Evolutionary conservation across 1,140 invertebrate genomes (phyloP), one percentile per base, ranked within the genome.

Genomic region (Drosophila nebulosa): DNA sequence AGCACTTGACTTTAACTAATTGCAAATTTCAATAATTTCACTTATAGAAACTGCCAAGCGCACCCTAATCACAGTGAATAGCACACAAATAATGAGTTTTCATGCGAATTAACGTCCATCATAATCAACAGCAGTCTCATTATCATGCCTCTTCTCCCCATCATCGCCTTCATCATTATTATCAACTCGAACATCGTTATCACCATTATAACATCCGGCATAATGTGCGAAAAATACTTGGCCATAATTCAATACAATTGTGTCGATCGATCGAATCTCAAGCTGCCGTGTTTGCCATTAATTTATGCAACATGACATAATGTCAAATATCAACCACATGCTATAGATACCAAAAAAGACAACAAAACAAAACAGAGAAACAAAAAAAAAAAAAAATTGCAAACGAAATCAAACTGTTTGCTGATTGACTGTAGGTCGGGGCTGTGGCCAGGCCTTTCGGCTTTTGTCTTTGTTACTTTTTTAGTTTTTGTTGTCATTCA

Each of bases 1-100:
- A 73, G 64, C 61, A 70, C 72, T 83, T 56, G 32, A 21, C 35
- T 51, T 78, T 53, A 52, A 63, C 73, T 89, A 89, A 89, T 89
- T 85, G 86, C 53, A 50, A 66, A 76, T 72, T 89, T 85, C 75
- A 89, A 85, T 74, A 89, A 89, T 89, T 89, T 89, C 74, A 69
- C 66, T 51, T 21, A 61, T 22, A 55, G 51, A 42, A 56, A 36
- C 50, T 27, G 32, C 53, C 30, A 60, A 57, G 14, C 63, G 12
- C 51, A 46, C 39, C 39, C 42, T 61, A 69, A 64, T 61, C 63
- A 55, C 77, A 79, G 73, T 74, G 74, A 85, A 69, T 69, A 72
- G 78, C 63, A 72, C 27, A 51, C 69, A 77, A 77, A 85, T 80
- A 75, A 66, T 77, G 53, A 61, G 58, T 52, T 67, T 74, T 71